These are phyloP conservation scores for Agonopterix heracliana DNA, from an alignment of 2,888 invertebrate species.

Conservation along the genomic window DNA sequence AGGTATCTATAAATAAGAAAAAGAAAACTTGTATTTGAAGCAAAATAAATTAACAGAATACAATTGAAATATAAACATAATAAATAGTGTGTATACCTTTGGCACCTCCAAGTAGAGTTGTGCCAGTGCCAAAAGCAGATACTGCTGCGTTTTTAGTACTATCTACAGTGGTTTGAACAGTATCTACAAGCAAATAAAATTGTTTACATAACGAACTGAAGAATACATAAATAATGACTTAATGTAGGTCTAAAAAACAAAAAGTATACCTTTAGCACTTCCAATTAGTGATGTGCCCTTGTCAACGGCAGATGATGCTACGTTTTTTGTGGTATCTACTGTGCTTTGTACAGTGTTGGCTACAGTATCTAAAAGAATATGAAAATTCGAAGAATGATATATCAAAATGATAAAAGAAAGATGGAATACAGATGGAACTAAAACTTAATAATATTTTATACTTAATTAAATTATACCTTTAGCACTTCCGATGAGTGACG, in stretches of 20 bases:
- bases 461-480: conserved; percentile 9
- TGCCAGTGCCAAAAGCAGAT: conserved; percentile 34
- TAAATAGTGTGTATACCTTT: conserved; percentile 13
- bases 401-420: conserved; percentile 18
- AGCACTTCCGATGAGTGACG: conserved; percentile 9
- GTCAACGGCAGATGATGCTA: conserved; percentile 36
- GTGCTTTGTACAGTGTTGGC: conserved; percentile 23
- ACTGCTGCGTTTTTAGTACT: conserved; percentile 31
- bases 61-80: not conserved
- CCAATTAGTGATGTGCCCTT: conserved; percentile 36
- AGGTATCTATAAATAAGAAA: conserved; percentile 14
- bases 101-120: conserved; percentile 19
- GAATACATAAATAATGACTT: not conserved
- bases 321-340: conserved; percentile 38
- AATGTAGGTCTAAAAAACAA: not conserved
- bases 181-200: not conserved
- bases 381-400: not conserved
- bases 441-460: conserved; percentile 4
- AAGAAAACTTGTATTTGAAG: not conserved
- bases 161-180: conserved; percentile 26
- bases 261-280: conserved; percentile 27
- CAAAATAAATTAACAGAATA: not conserved
- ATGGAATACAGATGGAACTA: conserved; percentile 6
- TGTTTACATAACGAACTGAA: conserved; percentile 14
- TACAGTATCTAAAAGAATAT: conserved; percentile 22